Percentiles rank a stretch among this genome's conserved stretches.
Evolutionary conservation across 2,797 vertebrate species (phyloP).

Genomic region (Gila robusta): DNA sequence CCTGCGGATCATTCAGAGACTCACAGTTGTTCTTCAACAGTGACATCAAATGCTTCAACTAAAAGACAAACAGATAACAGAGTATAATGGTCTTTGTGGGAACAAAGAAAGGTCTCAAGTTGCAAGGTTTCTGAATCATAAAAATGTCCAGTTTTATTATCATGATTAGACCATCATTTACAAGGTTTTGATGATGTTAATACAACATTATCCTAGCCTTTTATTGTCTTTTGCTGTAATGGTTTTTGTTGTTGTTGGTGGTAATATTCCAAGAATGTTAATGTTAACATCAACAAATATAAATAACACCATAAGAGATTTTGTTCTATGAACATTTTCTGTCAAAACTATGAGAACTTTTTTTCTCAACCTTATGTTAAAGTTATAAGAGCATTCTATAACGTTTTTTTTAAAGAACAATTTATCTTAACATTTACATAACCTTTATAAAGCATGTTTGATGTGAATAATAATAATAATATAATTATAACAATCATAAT

Average conservation of each 20-base stretch:
- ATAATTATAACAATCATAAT: no score
- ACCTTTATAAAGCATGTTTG: not conserved
- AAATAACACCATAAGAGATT: not conserved
- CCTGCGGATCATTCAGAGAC: not conserved
- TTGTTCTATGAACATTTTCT: not conserved
- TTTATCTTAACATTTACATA: not conserved
- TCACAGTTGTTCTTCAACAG: conserved; percentile 38
- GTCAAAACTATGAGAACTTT: not conserved
- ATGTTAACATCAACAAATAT: not conserved
- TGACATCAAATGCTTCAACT: conserved; percentile 27
- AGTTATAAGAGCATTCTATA: no score
- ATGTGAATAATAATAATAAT: not conserved
- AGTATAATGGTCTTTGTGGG: not conserved
- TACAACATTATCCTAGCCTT: not conserved
- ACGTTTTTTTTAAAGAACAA: no score
- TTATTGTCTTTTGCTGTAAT: not conserved
- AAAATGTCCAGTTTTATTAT: not conserved
- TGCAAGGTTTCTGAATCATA: not conserved
- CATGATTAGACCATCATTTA: not conserved
- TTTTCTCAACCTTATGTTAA: no score
- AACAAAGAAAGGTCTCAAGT: not conserved
- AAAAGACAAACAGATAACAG: not conserved
- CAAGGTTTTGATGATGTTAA: no score
- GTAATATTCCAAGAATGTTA: not conserved
- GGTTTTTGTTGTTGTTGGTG: not conserved